Base-by-base conservation (phyloP, 2,113 vertebrate genomes). In the Origma solitaria region DNA sequence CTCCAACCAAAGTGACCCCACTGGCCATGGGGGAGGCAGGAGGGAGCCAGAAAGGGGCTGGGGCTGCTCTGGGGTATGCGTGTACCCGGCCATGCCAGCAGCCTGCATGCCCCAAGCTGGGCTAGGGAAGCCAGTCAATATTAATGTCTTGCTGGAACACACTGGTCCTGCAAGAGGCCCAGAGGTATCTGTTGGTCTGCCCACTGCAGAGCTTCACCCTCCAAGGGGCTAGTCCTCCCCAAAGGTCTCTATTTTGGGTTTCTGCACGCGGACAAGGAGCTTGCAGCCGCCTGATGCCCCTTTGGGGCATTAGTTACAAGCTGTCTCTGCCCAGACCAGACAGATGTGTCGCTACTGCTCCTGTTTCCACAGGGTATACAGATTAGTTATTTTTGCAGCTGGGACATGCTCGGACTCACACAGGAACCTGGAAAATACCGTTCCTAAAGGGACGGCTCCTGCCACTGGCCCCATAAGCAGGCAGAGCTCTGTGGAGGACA, bases 1-100 rank as follows among this genome's bases (percentile, higher is more conserved):
- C 80, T 50, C 83, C 95, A 87, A 47, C 58, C 96, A 96, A 97
- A 97, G 95, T 97, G 95, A 97, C 97, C 94, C 91, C 70, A 50
- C 53, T 2, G 54, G 92, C 71, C 93, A 68, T 0, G 7, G 65
- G 85, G 80, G 76, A 68, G 68, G 61, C 37, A 20, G 62, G 15
- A 57, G 54, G 51, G 54, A 60, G 44, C 5, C 2, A 3, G 28
- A 1, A 7, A 7, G n/a, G 6, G 22, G 44, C 80, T 12, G 75
- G 56, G 80, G 70, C 31, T 79, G 92, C 62, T 11, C 33, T 10
- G 6, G 18, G 77, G 57, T 53, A 15, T 0, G 4, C 1, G 1
- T 8, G 75, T 30, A 8, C 76, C 70, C 35, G 0, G 83, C 76
- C 7, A 2, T 2, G 62, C 66, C 73, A 25, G 57, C 75, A 75